A percentile compares a stretch with the other conserved stretches of the same genome.
Conservation (phyloP, 2,113 vertebrate genomes). For the Camelus dromedarius region DNA sequence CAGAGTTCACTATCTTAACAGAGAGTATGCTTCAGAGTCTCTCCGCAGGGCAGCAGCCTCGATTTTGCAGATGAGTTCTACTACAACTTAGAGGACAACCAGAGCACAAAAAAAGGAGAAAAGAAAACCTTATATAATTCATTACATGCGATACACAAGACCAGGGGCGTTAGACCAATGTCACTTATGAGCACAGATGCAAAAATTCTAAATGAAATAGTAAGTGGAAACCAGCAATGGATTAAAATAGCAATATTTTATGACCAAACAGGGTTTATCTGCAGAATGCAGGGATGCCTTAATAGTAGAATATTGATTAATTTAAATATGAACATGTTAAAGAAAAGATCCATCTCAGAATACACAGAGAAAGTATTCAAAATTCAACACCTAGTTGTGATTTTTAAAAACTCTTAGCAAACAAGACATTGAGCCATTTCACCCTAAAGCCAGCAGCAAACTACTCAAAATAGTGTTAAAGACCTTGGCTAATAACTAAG, state of each 20-base stretch:
- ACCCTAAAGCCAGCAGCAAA: background rate
- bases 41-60: background rate
- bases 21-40: background rate
- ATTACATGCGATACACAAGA: background rate
- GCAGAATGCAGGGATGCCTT: background rate
- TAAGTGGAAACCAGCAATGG: background rate
- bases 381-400: background rate
- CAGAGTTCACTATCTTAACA: background rate
- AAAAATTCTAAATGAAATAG: background rate
- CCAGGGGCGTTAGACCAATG: background rate
- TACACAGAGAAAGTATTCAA: background rate
- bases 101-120: background rate
- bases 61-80: background rate
- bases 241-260: background rate
- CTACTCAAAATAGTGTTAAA: background rate
- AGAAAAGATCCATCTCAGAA: background rate
- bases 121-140: background rate
- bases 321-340: slow-evolving; percentile 1
- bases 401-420: background rate
- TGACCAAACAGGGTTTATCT: background rate
- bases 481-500: background rate
- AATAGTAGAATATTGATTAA: background rate
- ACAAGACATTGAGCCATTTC: background rate
- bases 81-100: background rate
- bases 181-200: background rate